Conservation (phyloP, 2,113 vertebrate species). For the Vidua chalybeata region DNA sequence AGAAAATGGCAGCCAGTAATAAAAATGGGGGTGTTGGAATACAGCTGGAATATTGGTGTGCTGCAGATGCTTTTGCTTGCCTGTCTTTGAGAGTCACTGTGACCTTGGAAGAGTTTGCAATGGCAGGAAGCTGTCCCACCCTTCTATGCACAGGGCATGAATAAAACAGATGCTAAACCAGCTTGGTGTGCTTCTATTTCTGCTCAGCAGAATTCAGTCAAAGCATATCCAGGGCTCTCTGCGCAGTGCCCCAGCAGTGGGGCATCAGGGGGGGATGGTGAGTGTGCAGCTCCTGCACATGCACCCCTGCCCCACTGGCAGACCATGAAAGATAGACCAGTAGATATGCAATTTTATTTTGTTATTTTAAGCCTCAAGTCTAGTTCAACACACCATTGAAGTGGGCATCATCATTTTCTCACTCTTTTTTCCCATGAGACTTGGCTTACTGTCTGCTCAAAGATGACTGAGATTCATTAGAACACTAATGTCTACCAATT, state of each 20-base stretch:
- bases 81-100: not conserved
- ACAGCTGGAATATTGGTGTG: not conserved
- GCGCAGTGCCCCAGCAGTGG: not conserved
- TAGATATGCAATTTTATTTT: not conserved
- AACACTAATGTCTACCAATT: not conserved
- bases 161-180: not conserved
- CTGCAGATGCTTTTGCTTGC: not conserved
- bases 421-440: not conserved
- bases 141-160: not conserved
- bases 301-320: accelerated
- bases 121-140: not conserved
- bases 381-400: not conserved
- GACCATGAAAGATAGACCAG: not conserved
- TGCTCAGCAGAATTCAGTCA: not conserved
- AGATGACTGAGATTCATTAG: not conserved
- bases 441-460: not conserved
- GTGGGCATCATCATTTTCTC: not conserved
- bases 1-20: not conserved
- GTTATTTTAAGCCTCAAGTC: not conserved
- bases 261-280: accelerated
- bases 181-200: not conserved
- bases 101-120: not conserved
- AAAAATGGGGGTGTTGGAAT: not conserved
- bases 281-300: not conserved
- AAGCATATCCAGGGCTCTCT: not conserved